phyloP scores from a whole-genome alignment of 2,113 vertebrate genomes.

The Poeciliopsis prolifica region DNA sequence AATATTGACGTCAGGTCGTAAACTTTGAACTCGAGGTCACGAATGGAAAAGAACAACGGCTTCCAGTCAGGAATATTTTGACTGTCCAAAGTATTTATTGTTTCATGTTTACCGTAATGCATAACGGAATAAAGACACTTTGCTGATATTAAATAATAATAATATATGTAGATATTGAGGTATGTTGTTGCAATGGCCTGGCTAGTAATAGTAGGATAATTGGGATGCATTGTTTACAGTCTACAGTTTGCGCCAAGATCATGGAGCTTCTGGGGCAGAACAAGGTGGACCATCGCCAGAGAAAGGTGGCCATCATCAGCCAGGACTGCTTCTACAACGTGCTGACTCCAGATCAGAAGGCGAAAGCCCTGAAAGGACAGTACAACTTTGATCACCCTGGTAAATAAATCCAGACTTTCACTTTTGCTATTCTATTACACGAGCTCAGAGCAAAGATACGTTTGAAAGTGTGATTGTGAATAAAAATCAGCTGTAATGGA shows the following conservation, averaged over 20 bases:
- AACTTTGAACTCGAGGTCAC: not conserved
- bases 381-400: conserved; percentile 99
- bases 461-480: not conserved
- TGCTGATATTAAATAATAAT: too few relatives aligned
- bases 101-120: not conserved
- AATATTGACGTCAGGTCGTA: not conserved
- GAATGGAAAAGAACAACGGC: not conserved
- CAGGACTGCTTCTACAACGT: conserved; percentile 96
- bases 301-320: conserved; percentile 92
- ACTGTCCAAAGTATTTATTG: not conserved
- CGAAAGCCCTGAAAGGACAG: conserved; percentile 92
- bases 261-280: conserved; percentile 98
- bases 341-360: conserved; percentile 90
- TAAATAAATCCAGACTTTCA: conserved; percentile 45
- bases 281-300: conserved; percentile 91
- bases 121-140: not conserved
- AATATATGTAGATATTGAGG: too few relatives aligned
- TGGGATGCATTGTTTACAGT: conserved; percentile 73
- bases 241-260: conserved; percentile 97
- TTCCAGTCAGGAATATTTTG: not conserved
- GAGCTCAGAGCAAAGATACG: not conserved
- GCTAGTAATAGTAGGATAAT: not conserved
- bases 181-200: not conserved
- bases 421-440: conserved; percentile 4
- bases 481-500: too few relatives aligned